Percentiles rank a stretch among this genome's conserved stretches.
phyloP scores from a whole-genome alignment of 2,797 vertebrate genomes.

The Momotus momota region DNA sequence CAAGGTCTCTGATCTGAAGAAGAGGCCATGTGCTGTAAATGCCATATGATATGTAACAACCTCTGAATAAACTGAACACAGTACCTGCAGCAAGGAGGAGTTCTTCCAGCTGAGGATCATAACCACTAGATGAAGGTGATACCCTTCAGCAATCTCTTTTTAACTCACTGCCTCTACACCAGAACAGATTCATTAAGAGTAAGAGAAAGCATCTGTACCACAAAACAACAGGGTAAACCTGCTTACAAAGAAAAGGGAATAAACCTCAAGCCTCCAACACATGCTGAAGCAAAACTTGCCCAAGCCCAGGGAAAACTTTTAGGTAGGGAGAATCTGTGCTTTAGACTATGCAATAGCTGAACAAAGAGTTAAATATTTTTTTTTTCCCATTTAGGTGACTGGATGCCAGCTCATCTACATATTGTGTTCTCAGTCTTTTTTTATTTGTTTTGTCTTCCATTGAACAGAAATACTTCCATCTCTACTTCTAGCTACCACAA shows the following conservation, averaged over 20 bases:
- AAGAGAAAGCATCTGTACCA: not conserved
- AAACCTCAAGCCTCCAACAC: not conserved
- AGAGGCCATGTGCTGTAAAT: not conserved
- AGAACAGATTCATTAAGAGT: accelerated
- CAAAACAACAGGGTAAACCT: not conserved
- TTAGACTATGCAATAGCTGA: not conserved
- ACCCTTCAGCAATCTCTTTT: not conserved
- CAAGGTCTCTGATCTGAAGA: not conserved
- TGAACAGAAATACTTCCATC: not conserved
- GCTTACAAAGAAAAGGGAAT: not conserved
- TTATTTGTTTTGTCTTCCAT: not conserved
- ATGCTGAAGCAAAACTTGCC: not conserved
- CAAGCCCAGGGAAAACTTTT: not conserved
- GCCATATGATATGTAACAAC: not conserved
- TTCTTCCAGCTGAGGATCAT: not conserved
- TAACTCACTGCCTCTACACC: not conserved
- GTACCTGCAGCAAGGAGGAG: not conserved
- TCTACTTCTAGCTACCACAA: not conserved
- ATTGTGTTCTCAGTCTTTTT: not conserved
- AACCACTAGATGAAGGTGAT: not conserved
- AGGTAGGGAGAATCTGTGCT: not conserved
- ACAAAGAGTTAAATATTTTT: not conserved
- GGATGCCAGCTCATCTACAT: not conserved
- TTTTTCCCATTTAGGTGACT: not conserved
- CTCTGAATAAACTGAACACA: not conserved